These are phyloP conservation scores for Corythaixoides concolor DNA, from an alignment of 2,113 vertebrate genomes.

Conservation along the genomic window DNA sequence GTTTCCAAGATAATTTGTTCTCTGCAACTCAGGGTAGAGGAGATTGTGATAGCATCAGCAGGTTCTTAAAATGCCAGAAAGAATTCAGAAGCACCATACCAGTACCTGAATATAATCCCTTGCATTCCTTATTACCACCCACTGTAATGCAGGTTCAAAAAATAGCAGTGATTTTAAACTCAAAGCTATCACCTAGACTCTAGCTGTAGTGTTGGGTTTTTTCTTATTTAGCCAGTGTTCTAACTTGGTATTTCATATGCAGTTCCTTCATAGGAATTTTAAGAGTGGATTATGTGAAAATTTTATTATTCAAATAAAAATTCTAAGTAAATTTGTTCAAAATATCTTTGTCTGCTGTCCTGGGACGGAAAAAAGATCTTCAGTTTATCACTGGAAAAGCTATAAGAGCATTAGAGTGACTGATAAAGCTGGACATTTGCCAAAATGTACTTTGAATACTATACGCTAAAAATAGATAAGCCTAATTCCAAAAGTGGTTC, in stretches of 20 bases:
- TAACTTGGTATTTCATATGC: not conserved
- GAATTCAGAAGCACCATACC: not conserved
- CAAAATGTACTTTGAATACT: not conserved
- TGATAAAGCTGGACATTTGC: not conserved
- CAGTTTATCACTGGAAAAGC: not conserved
- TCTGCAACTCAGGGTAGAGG: not conserved
- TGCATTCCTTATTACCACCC: not conserved
- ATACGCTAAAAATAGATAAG: not conserved
- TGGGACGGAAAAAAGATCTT: not conserved
- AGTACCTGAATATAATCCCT: not conserved
- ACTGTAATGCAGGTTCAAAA: not conserved
- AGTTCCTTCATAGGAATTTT: not conserved
- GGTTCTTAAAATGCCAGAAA: not conserved
- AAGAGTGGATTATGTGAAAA: not conserved
- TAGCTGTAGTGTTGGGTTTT: rapidly evolving
- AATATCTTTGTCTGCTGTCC: not conserved
- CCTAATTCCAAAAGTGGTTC: not conserved
- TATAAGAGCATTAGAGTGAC: not conserved
- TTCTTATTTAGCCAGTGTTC: not conserved
- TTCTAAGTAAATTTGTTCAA: not conserved
- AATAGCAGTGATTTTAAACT: not conserved
- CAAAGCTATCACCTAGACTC: not conserved
- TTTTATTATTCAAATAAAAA: not conserved
- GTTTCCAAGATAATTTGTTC: not conserved
- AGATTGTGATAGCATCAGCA: not conserved